A percentile compares a stretch with the other conserved stretches of the same genome.
Conservation (phyloP, 2,797 vertebrate species). For the Margarornis squamiger region DNA sequence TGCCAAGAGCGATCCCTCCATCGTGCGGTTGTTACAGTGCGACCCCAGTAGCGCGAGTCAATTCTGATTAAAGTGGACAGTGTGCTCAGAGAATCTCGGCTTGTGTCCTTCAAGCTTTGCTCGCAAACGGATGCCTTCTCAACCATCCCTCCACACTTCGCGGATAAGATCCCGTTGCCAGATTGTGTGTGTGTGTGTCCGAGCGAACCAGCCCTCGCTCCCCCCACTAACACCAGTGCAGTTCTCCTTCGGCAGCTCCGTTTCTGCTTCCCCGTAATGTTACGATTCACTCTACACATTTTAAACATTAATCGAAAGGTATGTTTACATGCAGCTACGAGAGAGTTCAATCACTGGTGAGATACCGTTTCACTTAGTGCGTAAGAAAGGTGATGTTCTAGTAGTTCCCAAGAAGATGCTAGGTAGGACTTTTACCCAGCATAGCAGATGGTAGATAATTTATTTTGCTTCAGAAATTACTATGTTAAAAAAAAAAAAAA, state of each 20-base stretch:
- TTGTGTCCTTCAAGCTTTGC: conserved; percentile 77
- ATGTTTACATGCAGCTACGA: conserved; percentile 63
- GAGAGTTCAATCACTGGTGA: background rate
- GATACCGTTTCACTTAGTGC: background rate
- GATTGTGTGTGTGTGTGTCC: conserved; percentile 18
- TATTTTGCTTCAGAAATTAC: conserved; percentile 54
- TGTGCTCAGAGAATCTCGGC: conserved; percentile 65
- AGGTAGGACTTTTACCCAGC: conserved; percentile 45
- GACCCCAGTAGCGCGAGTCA: conserved; percentile 87
- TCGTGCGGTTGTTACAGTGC: conserved; percentile 86
- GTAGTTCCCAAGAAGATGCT: conserved; percentile 21
- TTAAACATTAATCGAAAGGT: conserved; percentile 25
- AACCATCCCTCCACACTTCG: conserved; percentile 57
- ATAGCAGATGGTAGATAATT: conserved; percentile 39
- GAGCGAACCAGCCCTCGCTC: conserved; percentile 49
- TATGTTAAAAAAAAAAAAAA: background rate
- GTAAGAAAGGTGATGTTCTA: background rate
- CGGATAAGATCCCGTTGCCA: conserved; percentile 58
- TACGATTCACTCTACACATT: conserved; percentile 23
- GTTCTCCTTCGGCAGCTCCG: conserved; percentile 38
- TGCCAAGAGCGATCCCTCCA: conserved; percentile 90
- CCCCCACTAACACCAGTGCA: conserved; percentile 50
- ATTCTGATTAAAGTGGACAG: conserved; percentile 78
- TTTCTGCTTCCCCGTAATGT: conserved; percentile 24
- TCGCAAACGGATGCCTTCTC: conserved; percentile 78